These are phyloP conservation scores for Sylvia atricapilla DNA, from an alignment of 2,113 vertebrate species.

Conservation along the genomic window DNA sequence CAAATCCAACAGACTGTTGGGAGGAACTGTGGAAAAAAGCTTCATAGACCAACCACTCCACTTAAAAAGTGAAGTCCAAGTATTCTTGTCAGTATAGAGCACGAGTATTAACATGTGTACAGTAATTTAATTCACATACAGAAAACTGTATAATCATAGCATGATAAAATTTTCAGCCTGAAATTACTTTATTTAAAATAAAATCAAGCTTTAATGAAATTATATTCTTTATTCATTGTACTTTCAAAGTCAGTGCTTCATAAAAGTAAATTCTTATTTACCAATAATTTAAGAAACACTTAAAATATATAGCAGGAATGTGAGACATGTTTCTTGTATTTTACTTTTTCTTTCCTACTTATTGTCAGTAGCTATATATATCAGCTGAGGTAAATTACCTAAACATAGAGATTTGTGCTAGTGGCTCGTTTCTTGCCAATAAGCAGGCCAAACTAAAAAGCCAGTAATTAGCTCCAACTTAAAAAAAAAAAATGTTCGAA, in stretches of 20 bases:
- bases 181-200: not conserved
- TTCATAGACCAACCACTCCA: not conserved
- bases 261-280: not conserved
- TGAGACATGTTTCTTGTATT: not conserved
- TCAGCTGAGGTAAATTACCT: not conserved
- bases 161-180: not conserved
- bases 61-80: not conserved
- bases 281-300: not conserved
- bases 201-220: not conserved
- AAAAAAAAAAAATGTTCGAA: not conserved
- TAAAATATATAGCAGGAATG: not conserved
- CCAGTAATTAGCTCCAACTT: not conserved
- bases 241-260: not conserved
- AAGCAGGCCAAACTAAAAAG: not conserved
- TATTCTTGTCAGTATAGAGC: not conserved
- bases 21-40: not conserved
- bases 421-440: not conserved
- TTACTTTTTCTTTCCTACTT: not conserved
- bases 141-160: not conserved
- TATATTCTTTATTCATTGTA: not conserved
- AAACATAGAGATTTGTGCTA: not conserved
- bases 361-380: not conserved
- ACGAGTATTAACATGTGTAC: not conserved
- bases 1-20: not conserved
- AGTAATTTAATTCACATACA: not conserved